These are phyloP conservation scores for Sus scrofa DNA, from an alignment of 2,113 vertebrate genomes.

Conservation along the genomic window T2T-Sscrofa CM000820.6:120597001-120597500, in stretches of 20 bases:
- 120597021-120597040: constrained; percentile 78
- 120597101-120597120: constrained; percentile 82
- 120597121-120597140: constrained; percentile 81
- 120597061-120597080: constrained; percentile 70
- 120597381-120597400: neutral
- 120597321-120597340: constrained; percentile 61
- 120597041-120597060: constrained; percentile 77
- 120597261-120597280: constrained; percentile 66
- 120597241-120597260: constrained; percentile 71
- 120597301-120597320: constrained; percentile 61
- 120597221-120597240: constrained; percentile 73
- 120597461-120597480: neutral
- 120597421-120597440: neutral
- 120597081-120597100: constrained; percentile 84
- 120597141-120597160: constrained; percentile 68
- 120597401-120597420: neutral
- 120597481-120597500: constrained; percentile 34
- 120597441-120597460: neutral
- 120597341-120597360: neutral
- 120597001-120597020: constrained; percentile 81
- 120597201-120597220: constrained; percentile 62
- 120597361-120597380: constrained; percentile 39
- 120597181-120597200: constrained; percentile 68
- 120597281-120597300: constrained; percentile 67
- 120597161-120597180: constrained; percentile 75